phyloP scores from a whole-genome alignment of 2,113 vertebrate genomes.

The Marmota flaviventris region DNA sequence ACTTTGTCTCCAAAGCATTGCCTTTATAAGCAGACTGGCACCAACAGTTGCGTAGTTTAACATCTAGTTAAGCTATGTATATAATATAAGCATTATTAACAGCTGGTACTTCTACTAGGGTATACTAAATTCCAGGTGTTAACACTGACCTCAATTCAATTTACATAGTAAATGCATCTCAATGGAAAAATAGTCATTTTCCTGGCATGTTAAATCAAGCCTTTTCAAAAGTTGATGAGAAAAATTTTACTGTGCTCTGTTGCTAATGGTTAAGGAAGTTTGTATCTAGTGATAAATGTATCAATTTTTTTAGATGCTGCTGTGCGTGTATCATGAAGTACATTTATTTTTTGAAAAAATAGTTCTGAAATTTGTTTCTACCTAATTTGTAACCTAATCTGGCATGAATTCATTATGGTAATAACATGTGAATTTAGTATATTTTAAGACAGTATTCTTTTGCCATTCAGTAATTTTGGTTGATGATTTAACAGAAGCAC shows the following conservation, averaged over 20 bases:
- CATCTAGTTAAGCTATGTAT: constrained; percentile 76
- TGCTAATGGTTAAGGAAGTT: constrained; percentile 75
- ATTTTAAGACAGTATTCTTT: constrained; percentile 76
- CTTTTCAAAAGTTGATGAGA: constrained; percentile 79
- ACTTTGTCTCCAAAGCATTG: constrained; percentile 97
- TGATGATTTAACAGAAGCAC: constrained; percentile 60
- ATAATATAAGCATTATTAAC: constrained; percentile 85
- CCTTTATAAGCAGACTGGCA: constrained; percentile 97
- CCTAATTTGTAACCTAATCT: constrained; percentile 55
- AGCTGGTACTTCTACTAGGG: constrained; percentile 88
- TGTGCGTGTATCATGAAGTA: constrained; percentile 76
- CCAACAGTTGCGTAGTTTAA: constrained; percentile 93
- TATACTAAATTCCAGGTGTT: constrained; percentile 86
- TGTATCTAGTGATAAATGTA: constrained; percentile 75
- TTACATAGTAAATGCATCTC: constrained; percentile 79
- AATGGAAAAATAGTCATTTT: constrained; percentile 77
- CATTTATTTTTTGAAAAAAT: constrained; percentile 71
- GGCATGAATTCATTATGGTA: constrained; percentile 55
- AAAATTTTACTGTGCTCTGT: constrained; percentile 77
- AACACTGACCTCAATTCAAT: constrained; percentile 84
- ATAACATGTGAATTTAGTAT: constrained; percentile 61
- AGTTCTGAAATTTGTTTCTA: constrained; percentile 57
- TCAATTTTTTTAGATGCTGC: constrained; percentile 60
- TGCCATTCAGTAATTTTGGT: constrained; percentile 68
- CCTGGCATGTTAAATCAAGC: constrained; percentile 85